These are phyloP conservation scores for Corythoichthys haematopterus DNA, from an alignment of 2,113 vertebrate species.

Conservation along the genomic window DNA sequence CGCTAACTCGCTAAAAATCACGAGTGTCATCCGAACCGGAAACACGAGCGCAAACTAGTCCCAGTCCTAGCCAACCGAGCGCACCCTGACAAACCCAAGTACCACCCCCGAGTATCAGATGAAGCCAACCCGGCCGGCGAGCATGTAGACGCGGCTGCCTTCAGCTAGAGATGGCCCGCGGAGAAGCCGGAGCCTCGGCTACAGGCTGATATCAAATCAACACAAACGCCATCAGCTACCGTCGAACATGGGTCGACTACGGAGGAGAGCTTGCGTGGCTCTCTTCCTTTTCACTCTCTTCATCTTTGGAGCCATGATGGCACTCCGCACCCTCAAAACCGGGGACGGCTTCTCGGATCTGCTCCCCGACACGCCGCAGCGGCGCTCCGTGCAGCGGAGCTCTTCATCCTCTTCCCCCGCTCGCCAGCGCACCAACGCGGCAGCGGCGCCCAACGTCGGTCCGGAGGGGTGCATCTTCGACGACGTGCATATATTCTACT, in stretches of 20 bases:
- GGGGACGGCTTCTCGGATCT: constrained; percentile 77
- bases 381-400: constrained; percentile 52
- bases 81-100: background rate
- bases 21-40: background rate
- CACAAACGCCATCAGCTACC: background rate
- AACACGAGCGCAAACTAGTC: background rate
- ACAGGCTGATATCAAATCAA: background rate
- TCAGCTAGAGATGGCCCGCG: background rate
- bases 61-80: background rate
- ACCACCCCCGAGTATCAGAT: background rate
- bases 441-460: constrained; percentile 58
- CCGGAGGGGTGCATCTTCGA: constrained; percentile 73
- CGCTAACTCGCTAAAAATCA: background rate
- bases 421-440: constrained; percentile 60
- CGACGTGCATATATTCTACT: constrained; percentile 86
- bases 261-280: constrained; percentile 79
- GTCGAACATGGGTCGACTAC: constrained; percentile 75
- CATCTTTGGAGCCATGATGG: constrained; percentile 85
- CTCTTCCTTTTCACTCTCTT: constrained; percentile 83
- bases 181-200: background rate
- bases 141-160: background rate
- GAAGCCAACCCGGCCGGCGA: background rate
- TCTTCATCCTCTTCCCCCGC: constrained; percentile 46
- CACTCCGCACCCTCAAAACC: constrained; percentile 80
- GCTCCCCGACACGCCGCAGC: constrained; percentile 70